Evolutionary conservation across 2,113 vertebrate genomes (phyloP).

Genomic region (Ramphastos sulfuratus): DNA sequence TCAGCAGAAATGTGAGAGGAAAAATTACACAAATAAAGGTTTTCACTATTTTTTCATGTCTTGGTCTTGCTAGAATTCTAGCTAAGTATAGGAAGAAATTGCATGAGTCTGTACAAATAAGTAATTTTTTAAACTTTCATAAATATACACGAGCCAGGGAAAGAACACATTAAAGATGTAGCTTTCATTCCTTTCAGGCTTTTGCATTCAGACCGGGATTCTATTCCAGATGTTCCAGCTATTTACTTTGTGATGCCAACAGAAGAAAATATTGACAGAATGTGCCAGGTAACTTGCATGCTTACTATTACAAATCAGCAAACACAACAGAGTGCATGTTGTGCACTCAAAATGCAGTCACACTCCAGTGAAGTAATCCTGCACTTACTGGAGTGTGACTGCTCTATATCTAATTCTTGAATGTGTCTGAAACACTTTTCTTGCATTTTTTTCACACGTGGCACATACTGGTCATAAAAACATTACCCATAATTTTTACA

Average conservation of each 20-base stretch:
- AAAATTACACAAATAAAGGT: neutral
- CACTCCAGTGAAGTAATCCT: neutral
- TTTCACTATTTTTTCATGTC: neutral
- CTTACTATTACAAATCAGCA: neutral
- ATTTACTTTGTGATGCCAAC: slow-evolving; percentile 98
- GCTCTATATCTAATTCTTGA: neutral
- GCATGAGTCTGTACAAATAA: neutral
- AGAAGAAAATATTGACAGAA: slow-evolving; percentile 96
- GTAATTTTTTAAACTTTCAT: neutral
- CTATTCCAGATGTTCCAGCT: slow-evolving; percentile 97
- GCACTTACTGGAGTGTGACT: neutral
- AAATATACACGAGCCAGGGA: neutral
- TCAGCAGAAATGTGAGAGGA: neutral
- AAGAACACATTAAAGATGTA: neutral
- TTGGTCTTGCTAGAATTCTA: neutral
- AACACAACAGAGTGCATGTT: neutral
- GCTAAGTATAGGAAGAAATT: neutral
- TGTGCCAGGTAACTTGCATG: slow-evolving; percentile 88
- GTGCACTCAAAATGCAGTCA: too few relatives aligned
- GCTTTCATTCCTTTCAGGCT: slow-evolving; percentile 75
- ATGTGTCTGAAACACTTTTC: neutral
- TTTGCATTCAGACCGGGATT: slow-evolving; percentile 95
- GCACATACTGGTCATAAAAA: neutral
- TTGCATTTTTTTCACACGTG: neutral
- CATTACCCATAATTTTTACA: neutral